Base-by-base conservation (phyloP, 1,140 invertebrate species). In the Drosophila bifasciata region DNA sequence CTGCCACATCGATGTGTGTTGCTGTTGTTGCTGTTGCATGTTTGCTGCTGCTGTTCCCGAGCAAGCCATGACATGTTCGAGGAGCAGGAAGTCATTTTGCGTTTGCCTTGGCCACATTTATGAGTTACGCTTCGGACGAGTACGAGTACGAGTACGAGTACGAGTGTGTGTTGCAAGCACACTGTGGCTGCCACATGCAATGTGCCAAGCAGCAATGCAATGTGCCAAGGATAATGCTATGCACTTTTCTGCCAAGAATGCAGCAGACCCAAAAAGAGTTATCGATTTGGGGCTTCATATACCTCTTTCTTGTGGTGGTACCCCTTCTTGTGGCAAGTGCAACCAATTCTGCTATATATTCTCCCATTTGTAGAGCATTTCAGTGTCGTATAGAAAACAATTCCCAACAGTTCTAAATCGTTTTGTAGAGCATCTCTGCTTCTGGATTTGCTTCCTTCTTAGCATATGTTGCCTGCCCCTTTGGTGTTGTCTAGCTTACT, bases 51-150 rank as follows among this genome's bases (percentile, higher is more conserved):
- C 32, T 36, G 32, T 11, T 36, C 32, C 32, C 32, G 32, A 36
- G 59, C 44, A 52, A 63, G 71, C 76, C 79, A 84, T 79, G 79
- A 85, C 76, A 85, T 84, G 76, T 85, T 81, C 69, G 81, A 83
- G 78, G 83, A 88, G 83, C 81, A 86, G 81, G 81, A 86, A 86
- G 81, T 86, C 83, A 66, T 86, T 86, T 80, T 84, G 73, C 80
- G 76, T 84, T 73, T 51, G 70, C 69, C 63, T 46, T 72, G 79
- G 79, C 77, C 79, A 83, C 77, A 80, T 86, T 88, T 86, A 83
- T 78, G 74, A 86, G 81, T 75, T 88, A 85, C 79, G 70, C 79
- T 75, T 66, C 57, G 62, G 46, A 41, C 53, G 70, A n/a, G n/a
- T n/a, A n/a, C n/a, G n/a, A n/a, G n/a, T 61, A 44, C 50, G 52